Percentiles rank a stretch among this genome's conserved stretches.
Evolutionary conservation across 2,888 invertebrate genomes (phyloP).

Genomic region (Slavum lentiscoides): DNA sequence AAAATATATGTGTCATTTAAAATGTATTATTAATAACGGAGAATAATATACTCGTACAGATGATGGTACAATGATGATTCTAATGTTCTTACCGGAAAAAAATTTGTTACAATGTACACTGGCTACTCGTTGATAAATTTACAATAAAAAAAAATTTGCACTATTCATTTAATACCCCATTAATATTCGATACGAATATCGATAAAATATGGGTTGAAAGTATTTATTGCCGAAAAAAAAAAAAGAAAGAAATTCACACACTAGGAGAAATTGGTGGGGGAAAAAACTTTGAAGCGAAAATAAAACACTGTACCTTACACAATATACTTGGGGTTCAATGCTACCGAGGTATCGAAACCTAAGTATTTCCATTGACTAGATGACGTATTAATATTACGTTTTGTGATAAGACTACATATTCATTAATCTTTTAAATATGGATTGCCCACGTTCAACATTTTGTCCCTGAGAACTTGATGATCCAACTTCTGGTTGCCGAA

Average conservation of each 20-base stretch:
- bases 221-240: constrained; percentile 52
- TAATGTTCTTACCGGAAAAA: constrained; percentile 29
- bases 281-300: constrained; percentile 48
- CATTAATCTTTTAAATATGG: constrained; percentile 52
- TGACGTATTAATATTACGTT: constrained; percentile 50
- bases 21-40: too few relatives aligned
- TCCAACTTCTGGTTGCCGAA: constrained; percentile 47
- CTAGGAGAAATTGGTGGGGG: constrained; percentile 51
- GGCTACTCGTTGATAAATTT: constrained; percentile 36
- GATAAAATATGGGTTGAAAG: constrained; percentile 42
- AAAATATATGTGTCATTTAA: too few relatives aligned
- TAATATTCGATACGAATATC: constrained; percentile 49
- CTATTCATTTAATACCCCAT: constrained; percentile 45
- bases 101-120: constrained; percentile 44
- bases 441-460: constrained; percentile 52
- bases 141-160: constrained; percentile 42
- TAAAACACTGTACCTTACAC: constrained; percentile 52
- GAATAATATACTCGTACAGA: too few relatives aligned
- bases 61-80: not conserved
- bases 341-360: constrained; percentile 53
- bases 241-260: constrained; percentile 39
- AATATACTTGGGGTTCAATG: constrained; percentile 53
- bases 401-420: constrained; percentile 51
- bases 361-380: constrained; percentile 53
- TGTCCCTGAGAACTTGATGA: constrained; percentile 49